Percentiles rank a stretch among this genome's conserved stretches.
phyloP scores from a whole-genome alignment of 1,140 invertebrate species.

The Drosophila hydei region DNA sequence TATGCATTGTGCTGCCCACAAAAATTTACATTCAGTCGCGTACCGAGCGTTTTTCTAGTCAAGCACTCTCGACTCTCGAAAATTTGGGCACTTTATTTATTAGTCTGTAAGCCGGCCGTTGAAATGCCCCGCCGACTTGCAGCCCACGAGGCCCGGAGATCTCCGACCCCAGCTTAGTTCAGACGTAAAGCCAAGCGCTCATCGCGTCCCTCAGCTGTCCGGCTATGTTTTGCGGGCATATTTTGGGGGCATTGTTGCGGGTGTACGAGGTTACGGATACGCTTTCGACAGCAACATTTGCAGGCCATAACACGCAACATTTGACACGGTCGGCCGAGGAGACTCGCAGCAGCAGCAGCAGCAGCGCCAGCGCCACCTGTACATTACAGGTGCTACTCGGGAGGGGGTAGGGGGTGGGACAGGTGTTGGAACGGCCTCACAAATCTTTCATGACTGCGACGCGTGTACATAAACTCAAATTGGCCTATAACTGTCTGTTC shows the following conservation, averaged over 20 bases:
- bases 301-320: constrained; percentile 79
- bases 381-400: constrained; percentile 52
- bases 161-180: neutral
- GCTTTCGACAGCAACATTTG: constrained; percentile 78
- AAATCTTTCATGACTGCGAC: constrained; percentile 73
- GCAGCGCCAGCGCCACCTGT: constrained; percentile 28
- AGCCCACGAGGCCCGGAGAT: neutral
- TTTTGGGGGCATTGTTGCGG: constrained; percentile 8
- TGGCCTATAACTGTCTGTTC: constrained; percentile 81
- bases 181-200: constrained; percentile 10
- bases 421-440: constrained; percentile 39
- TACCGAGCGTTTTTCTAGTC: constrained; percentile 73
- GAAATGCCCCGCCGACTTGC: constrained; percentile 45
- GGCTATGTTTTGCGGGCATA: constrained; percentile 4
- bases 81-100: constrained; percentile 69
- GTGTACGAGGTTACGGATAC: constrained; percentile 54
- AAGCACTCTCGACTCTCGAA: constrained; percentile 67
- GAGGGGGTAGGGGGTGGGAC: constrained; percentile 1
- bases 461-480: constrained; percentile 78
- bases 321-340: constrained; percentile 64
- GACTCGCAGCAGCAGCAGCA: constrained; percentile 23
- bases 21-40: constrained; percentile 63
- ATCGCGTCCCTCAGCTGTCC: constrained; percentile 27
- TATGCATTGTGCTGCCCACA: constrained; percentile 29
- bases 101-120: constrained; percentile 74